Conservation (phyloP, 1,140 invertebrate genomes). For the Reticulitermes speratus region DNA sequence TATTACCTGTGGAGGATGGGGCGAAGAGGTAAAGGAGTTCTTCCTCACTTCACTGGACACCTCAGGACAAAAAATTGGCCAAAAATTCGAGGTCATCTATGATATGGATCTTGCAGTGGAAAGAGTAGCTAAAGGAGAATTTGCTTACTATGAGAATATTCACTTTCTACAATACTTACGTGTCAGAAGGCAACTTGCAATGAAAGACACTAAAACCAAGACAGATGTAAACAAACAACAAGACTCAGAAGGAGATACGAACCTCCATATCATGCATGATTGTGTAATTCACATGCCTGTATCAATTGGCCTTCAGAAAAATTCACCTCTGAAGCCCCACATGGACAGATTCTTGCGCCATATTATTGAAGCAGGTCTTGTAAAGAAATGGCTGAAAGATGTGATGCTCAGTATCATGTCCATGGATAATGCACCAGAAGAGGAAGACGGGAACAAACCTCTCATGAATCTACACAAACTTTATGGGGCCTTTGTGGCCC, state of each 20-base stretch:
- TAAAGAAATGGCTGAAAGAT: conserved; percentile 77
- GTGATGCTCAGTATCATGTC: conserved; percentile 58
- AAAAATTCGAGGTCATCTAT: conserved; percentile 61
- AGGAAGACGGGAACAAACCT: conserved; percentile 60
- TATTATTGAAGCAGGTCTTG: conserved; percentile 62
- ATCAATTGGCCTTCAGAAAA: conserved; percentile 75
- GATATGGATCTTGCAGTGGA: conserved; percentile 44
- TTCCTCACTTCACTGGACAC: conserved; percentile 67
- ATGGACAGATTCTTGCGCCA: conserved; percentile 53
- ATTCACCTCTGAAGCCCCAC: conserved; percentile 70
- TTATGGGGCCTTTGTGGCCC: conserved; percentile 69
- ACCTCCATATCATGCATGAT: conserved; percentile 74
- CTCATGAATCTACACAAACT: conserved; percentile 74
- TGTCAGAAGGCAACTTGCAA: neutral
- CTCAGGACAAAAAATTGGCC: conserved; percentile 61
- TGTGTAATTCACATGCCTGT: conserved; percentile 79
- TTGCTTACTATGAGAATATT: conserved; percentile 79
- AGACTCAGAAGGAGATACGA: neutral
- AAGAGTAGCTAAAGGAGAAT: conserved; percentile 64
- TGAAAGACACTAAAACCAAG: neutral
- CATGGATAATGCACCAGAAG: conserved; percentile 49
- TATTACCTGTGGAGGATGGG: conserved; percentile 66
- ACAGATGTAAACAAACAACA: neutral
- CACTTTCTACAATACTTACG: conserved; percentile 61
- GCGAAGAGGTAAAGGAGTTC: conserved; percentile 64